Evolutionary conservation across 2,888 invertebrate species (phyloP), one percentile per base, ranked within the genome.

Genomic region (Dryococelus australis): DNA sequence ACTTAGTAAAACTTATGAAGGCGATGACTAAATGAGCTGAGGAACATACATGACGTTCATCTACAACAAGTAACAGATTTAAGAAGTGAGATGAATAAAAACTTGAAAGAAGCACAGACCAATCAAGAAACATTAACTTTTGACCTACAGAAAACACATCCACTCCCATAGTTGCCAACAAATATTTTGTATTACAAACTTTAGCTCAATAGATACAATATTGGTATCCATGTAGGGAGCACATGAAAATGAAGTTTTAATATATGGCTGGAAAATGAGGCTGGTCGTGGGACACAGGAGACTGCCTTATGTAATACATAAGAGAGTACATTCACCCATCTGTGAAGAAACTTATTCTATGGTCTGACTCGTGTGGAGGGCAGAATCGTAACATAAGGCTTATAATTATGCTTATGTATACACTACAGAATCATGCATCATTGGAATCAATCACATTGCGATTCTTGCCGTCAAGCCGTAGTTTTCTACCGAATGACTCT

Each of bases 1-100:
- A 65, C 65, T 65, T 65, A 65, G 65, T 65, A 65, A 65, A 65
- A 65, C 65, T 16, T 65, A 65, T 65, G 65, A 65, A 65, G 65
- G 65, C 16, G 65, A 65, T 65, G 65, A 65, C 65, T 65, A 65
- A 8, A 12, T 65, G 65, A 65, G 65, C 65, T 65, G 65, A 65
- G 16, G 8, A 65, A 16, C 8, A 8, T 65, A 65, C 6, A 65
- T 65, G 65, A 65, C 8, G 65, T 16, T 24, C 65, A 65, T 65
- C 16, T 65, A 65, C 65, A 65, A 65, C 10, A 8, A 65, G 65
- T 16, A 65, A 65, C 8, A 65, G 10, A 65, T 65, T 9, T 65
- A 65, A 65, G 24, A 65, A 20, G 65, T 65, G 65, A 65, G 16
- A 65, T 65, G 10, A 65, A 9, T 24, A 65, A 65, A 65, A 65